A percentile compares a stretch with the other conserved stretches of the same genome.
Evolutionary conservation across 2,113 vertebrate genomes (phyloP).

Genomic region (Sander vitreus): DNA sequence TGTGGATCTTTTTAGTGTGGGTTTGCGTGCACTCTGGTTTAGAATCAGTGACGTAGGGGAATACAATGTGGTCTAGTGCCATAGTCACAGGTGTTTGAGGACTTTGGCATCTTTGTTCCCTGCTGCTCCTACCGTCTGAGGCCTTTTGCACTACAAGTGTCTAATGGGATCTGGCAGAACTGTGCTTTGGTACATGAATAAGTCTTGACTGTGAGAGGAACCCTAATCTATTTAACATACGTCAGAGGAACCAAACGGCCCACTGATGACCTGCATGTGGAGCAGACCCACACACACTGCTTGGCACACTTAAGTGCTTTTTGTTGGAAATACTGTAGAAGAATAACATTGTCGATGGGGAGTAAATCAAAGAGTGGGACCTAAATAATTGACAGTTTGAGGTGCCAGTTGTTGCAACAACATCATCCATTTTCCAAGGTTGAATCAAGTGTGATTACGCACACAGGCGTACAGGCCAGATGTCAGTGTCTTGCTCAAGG

Average conservation of each 20-base stretch:
- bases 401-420: background rate
- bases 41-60: background rate
- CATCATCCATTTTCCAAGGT: background rate
- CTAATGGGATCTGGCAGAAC: slow-evolving; percentile 72
- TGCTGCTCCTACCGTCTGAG: slow-evolving; percentile 29
- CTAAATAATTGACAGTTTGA: background rate
- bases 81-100: slow-evolving; percentile 30
- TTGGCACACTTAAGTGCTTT: background rate
- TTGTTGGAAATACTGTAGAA: background rate
- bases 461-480: too few species aligned
- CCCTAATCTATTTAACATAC: slow-evolving; percentile 56
- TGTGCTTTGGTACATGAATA: slow-evolving; percentile 60
- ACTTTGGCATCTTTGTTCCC: slow-evolving; percentile 7
- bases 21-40: background rate
- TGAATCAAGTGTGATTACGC: background rate
- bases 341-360: background rate
- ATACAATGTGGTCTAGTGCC: background rate
- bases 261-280: slow-evolving; percentile 71
- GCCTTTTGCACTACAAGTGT: slow-evolving; percentile 45
- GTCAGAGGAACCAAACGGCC: slow-evolving; percentile 48
- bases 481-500: background rate
- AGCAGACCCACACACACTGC: background rate
- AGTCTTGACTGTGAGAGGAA: slow-evolving; percentile 51
- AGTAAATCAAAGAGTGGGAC: background rate
- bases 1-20: too few species aligned